Evolutionary conservation across 1,140 invertebrate species (phyloP).

Genomic region (Polypedilum vanderplanki): DNA sequence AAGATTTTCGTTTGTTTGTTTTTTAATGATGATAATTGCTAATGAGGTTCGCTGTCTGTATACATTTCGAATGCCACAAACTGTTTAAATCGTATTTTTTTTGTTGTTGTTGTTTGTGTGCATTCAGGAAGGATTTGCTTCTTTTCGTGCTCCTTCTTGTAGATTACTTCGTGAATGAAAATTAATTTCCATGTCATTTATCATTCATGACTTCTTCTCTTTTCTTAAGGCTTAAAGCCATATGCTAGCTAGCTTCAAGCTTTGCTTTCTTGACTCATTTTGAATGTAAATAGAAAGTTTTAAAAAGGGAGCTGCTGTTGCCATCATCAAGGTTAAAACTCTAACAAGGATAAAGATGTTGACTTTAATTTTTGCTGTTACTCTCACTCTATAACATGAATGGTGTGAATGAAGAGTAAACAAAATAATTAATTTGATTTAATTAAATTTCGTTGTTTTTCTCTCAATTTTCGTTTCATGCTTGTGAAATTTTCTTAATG

Average conservation of each 20-base stretch:
- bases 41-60: background rate
- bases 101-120: background rate
- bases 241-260: too few species aligned
- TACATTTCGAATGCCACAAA: background rate
- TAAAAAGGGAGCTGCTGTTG: too few species aligned
- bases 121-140: background rate
- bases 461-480: too few species aligned
- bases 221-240: background rate
- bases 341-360: too few species aligned
- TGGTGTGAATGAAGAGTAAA: too few species aligned
- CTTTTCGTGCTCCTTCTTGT: background rate
- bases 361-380: too few species aligned
- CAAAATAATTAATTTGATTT: too few species aligned
- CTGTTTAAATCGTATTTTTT: background rate
- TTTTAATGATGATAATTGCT: constrained; percentile 19
- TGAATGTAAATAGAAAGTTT: background rate
- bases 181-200: constrained; percentile 19
- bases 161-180: constrained; percentile 9
- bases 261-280: background rate
- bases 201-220: constrained; percentile 6
- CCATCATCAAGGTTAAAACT: too few species aligned
- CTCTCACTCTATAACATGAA: too few species aligned
- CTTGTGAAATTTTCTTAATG: too few species aligned
- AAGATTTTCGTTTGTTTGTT: background rate
- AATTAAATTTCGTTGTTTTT: too few species aligned